These are phyloP conservation scores for Anadara kagoshimensis DNA, from an alignment of 1,140 invertebrate species.

Conservation along the genomic window DNA sequence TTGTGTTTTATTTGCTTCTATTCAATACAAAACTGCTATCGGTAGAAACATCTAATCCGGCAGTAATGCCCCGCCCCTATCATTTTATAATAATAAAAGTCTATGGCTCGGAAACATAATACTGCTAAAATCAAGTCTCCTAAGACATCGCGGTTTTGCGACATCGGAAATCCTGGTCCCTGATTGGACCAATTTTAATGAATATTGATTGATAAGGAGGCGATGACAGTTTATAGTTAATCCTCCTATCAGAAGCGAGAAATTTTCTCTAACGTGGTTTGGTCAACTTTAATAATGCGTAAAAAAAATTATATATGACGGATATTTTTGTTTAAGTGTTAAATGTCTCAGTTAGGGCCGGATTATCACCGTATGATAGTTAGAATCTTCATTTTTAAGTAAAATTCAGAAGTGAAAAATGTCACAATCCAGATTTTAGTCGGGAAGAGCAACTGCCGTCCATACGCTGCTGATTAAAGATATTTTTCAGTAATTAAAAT, in stretches of 20 bases:
- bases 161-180: slow-evolving; percentile 2
- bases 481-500: no score
- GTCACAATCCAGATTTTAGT: no score
- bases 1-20: slow-evolving; percentile 17
- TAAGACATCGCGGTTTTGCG: slow-evolving; percentile 8
- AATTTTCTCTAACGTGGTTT: slow-evolving; percentile 4
- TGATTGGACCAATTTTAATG: slow-evolving; percentile 29
- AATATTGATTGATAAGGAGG: slow-evolving; percentile 31
- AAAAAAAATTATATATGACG: no score
- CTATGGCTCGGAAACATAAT: slow-evolving; percentile 15
- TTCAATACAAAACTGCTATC: slow-evolving; percentile 5
- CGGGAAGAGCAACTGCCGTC: no score
- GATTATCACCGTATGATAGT: no score
- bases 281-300: neutral
- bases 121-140: slow-evolving; percentile 19
- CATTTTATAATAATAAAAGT: slow-evolving; percentile 30
- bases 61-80: slow-evolving; percentile 30
- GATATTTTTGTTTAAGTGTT: no score
- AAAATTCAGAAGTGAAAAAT: no score
- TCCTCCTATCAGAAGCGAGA: slow-evolving; percentile 40
- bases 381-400: no score
- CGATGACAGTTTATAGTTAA: slow-evolving; percentile 24
- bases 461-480: no score
- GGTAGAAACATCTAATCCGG: slow-evolving; percentile 8
- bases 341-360: no score